Evolutionary conservation across 2,113 vertebrate species (phyloP), one percentile per base, ranked within the genome.

Genomic region (Otocyon megalotis): DNA sequence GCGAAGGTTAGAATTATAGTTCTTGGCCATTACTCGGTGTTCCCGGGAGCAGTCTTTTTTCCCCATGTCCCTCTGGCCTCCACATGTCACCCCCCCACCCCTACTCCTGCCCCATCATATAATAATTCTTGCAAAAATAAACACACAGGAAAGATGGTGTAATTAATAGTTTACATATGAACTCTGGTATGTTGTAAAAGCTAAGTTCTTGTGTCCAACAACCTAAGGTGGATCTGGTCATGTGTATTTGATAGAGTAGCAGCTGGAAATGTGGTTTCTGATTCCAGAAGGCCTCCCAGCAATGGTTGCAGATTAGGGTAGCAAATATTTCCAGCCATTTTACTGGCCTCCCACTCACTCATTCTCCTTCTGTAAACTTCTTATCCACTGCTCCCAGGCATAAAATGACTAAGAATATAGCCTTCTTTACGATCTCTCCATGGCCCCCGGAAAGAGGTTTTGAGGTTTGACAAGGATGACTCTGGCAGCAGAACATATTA

Each of bases 1-100:
- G 92, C 22, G 62, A 96, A 94, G 96, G 92, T 96, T 95, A 92
- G 90, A 85, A 85, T 95, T 86, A 62, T 19, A 96, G 92, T 77
- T 81, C 84, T 97, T 96, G 97, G 93, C 48, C 0, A 30, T 71
- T 60, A 37, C 71, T 77, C 60, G 43, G 58, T 67, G 84, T 53
- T 88, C 60, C 93, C 72, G 60, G 58, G 89, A 91, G 80, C 79
- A 37, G 43, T 60, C 86, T 94, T 81, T 72, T 94, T 79, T 94
- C 79, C 20, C 62, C 71, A 20, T 2, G 16, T 76, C 53, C 48
- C 56, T 54, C 69, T 92, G 89, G 91, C 20, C 56, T 85, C n/a
- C 53, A 22, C 76, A 58, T 93, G 63, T 69, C 48, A 48, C 54
- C 37, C 71, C 71, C 43, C 58, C 20, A 50, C 19, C 86, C 54